Conservation (phyloP, 2,797 vertebrate genomes). For the Phaenicophaeus curvirostris region DNA sequence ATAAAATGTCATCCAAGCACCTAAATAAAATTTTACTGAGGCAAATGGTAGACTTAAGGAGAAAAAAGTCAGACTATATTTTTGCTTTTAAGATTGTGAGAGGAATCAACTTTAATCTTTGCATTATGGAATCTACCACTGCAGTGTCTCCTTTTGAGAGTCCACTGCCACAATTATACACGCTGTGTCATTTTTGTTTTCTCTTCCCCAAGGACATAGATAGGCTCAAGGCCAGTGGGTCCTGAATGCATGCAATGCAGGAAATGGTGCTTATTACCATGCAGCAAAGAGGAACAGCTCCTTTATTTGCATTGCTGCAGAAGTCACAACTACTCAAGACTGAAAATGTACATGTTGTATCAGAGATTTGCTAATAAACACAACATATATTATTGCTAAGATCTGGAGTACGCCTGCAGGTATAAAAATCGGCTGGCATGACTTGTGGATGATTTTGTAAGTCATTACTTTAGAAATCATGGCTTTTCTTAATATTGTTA, state of each 20-base stretch:
- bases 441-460: slow-evolving; percentile 23
- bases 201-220: not conserved
- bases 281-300: slow-evolving; percentile 13
- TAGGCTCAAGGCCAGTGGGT: not conserved
- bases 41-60: not conserved
- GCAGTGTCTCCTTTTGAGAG: not conserved
- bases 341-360: not conserved
- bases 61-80: not conserved
- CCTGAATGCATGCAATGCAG: slow-evolving; percentile 9
- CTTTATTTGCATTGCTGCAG: slow-evolving; percentile 14
- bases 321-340: slow-evolving; percentile 16
- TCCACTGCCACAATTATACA: not conserved
- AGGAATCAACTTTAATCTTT: slow-evolving; percentile 5
- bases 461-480: not conserved
- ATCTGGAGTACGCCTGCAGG: not conserved
- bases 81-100: slow-evolving; percentile 28
- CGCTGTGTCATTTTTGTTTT: slow-evolving; percentile 6
- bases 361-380: slow-evolving; percentile 1
- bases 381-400: slow-evolving; percentile 1
- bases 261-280: slow-evolving; percentile 28
- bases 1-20: not conserved
- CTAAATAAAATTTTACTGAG: not conserved
- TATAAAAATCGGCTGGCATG: slow-evolving; percentile 31
- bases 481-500: slow-evolving; percentile 2
- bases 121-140: not conserved